Evolutionary conservation across 1,140 invertebrate species (phyloP).

Genomic region (Medauroidea extradentata): DNA sequence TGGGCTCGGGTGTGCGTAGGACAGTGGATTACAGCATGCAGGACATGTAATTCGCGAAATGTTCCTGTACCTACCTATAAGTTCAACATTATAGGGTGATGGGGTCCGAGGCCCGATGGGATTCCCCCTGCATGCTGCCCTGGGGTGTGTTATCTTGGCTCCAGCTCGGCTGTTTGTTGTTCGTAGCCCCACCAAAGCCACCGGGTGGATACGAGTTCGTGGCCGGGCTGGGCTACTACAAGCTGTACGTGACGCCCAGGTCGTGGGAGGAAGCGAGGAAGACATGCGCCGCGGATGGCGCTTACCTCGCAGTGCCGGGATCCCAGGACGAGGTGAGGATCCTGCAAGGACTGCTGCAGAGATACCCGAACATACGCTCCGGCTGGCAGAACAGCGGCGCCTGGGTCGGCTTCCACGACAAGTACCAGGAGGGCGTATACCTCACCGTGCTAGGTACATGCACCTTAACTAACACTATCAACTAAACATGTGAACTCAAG

Average conservation of each 20-base stretch:
- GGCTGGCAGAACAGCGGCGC: neutral
- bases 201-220: slow-evolving; percentile 2
- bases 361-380: neutral
- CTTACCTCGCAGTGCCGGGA: slow-evolving; percentile 2
- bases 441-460: neutral
- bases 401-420: neutral
- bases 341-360: neutral
- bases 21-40: too few species aligned
- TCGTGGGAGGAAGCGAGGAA: neutral
- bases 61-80: too few species aligned
- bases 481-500: too few species aligned
- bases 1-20: too few species aligned
- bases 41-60: too few species aligned
- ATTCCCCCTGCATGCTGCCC: too few species aligned
- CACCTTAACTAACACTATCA: too few species aligned
- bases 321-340: neutral
- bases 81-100: too few species aligned
- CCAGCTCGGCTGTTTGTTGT: too few species aligned
- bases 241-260: neutral
- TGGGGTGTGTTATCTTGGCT: too few species aligned
- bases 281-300: neutral
- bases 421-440: neutral
- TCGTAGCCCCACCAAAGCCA: too few species aligned
- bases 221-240: slow-evolving; percentile 4
- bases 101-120: too few species aligned